These are phyloP conservation scores for Salvelinus fontinalis DNA, from an alignment of 2,113 vertebrate species.

Conservation along the genomic window DNA sequence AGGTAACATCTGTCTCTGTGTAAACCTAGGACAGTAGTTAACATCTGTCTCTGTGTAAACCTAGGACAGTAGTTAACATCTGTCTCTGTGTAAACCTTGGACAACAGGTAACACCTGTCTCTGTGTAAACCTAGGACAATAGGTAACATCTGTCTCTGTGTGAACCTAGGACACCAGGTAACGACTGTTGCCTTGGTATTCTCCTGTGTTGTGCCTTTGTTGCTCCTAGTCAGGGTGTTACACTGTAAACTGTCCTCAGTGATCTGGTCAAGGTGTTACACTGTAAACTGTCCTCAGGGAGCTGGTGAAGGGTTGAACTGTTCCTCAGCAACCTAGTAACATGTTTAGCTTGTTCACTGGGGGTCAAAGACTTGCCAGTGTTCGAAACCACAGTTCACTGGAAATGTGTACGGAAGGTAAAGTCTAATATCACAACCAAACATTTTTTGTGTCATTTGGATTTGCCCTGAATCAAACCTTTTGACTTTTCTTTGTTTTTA, in stretches of 20 bases:
- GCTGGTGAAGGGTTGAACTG: constrained; percentile 2
- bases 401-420: constrained; percentile 48
- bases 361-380: constrained; percentile 18
- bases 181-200: constrained; percentile 6
- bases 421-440: constrained; percentile 15
- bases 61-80: too few species aligned
- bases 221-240: neutral
- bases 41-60: too few species aligned
- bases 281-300: constrained; percentile 2
- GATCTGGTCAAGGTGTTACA: constrained; percentile 11
- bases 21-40: too few species aligned
- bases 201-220: constrained; percentile 8
- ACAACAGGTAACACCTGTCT: too few species aligned
- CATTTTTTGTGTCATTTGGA: constrained; percentile 4
- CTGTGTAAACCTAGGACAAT: too few species aligned
- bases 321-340: constrained; percentile 13
- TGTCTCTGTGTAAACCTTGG: too few species aligned
- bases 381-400: constrained; percentile 10
- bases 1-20: too few species aligned
- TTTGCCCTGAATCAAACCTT: neutral
- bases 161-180: neutral
- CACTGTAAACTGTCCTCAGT: too few species aligned
- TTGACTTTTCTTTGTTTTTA: neutral
- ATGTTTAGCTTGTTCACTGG: neutral
- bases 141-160: too few species aligned